Evolutionary conservation across 2,113 vertebrate genomes (phyloP), one percentile per base, ranked within the genome.

Genomic region (Chunga burmeisteri): DNA sequence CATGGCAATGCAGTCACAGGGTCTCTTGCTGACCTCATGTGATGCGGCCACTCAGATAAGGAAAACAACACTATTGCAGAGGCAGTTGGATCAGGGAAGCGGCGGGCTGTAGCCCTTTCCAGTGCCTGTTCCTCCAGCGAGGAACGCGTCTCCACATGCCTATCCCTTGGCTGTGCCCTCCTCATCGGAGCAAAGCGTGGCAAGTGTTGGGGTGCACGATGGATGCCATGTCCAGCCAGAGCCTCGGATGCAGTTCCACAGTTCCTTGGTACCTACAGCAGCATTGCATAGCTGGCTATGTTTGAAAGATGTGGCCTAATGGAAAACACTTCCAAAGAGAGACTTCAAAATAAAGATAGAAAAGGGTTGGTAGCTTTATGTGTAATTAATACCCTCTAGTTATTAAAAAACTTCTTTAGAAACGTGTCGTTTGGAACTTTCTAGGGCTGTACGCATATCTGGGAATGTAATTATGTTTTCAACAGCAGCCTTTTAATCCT

Each of bases 181-280:
- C 40, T 22, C 0, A 0, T 22, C 0, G 0, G 19, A 63, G 56
- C 0, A 0, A 20, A 26, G 67, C 2, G 0, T 0, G 4, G 67
- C 47, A 38, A 10, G 50, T 1, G 1, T 0, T 6, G 25, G 34
- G 34, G 12, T 58, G 55, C 3, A 4, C 0, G 0, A 15, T 23
- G 70, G 50, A 11, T 10, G 17, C 30, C 27, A 0, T 2, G 2
- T 25, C 52, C n/a, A 58, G 27, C 49, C 47, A 2, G 75, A 65
- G 74, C 61, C 32, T 27, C 14, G 4, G 17, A 6, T 0, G 2
- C 9, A 1, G 42, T 0, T 52, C 63, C 71, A 2, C 9, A 1
- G 42, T 0, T 52, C 63, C 71, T 80, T 0, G 0, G 30, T 40
- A 34, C 81, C 81, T 44, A 11, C 86, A 49, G 49, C 55, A 49